A percentile compares a stretch with the other conserved stretches of the same genome.
Evolutionary conservation across 2,797 vertebrate genomes (phyloP).

Genomic region (Gambusia yucatana): DNA sequence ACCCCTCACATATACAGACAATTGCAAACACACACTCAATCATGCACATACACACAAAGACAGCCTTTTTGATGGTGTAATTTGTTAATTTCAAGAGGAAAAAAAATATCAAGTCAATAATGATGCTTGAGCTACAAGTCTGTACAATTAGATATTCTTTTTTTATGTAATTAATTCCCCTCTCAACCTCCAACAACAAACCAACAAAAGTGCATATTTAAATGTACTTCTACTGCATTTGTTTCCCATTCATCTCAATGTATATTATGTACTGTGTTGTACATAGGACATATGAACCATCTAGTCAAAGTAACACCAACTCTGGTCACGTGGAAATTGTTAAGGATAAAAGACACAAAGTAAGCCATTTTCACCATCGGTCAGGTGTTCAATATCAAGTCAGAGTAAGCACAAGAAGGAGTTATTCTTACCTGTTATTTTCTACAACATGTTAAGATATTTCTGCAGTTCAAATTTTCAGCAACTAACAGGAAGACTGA

Average conservation of each 20-base stretch:
- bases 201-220: not conserved
- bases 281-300: no score
- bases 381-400: no score
- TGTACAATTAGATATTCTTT: slow-evolving; percentile 70
- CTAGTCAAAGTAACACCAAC: no score
- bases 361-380: no score
- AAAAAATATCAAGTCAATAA: slow-evolving; percentile 70
- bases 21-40: slow-evolving; percentile 53
- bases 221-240: not conserved
- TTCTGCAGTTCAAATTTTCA: no score
- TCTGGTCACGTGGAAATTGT: no score
- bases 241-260: not conserved
- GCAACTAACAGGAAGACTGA: no score
- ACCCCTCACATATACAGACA: slow-evolving; percentile 59
- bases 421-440: no score
- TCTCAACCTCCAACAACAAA: not conserved
- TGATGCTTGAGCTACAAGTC: slow-evolving; percentile 74
- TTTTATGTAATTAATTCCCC: slow-evolving; percentile 33
- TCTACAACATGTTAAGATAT: no score
- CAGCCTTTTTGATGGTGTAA: slow-evolving; percentile 83
- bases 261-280: not conserved
- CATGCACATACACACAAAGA: slow-evolving; percentile 67
- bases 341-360: no score
- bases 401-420: no score
- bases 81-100: slow-evolving; percentile 82